phyloP scores from a whole-genome alignment of 2,113 vertebrate species.

The Psittacula cyanocephala region DNA sequence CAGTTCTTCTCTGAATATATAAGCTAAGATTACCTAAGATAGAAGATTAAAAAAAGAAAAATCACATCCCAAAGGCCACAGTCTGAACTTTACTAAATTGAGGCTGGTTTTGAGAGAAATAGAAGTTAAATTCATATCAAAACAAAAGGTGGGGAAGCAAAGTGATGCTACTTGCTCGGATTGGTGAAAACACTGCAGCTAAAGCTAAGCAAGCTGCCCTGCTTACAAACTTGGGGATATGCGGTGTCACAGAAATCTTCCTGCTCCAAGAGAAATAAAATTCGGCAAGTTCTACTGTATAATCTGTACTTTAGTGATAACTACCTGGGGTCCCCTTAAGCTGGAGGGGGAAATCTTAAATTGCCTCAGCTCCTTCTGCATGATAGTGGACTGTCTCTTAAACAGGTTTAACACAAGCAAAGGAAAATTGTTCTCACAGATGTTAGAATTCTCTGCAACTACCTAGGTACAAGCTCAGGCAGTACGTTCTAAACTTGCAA shows the following conservation, averaged over 20 bases:
- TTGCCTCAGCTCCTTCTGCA: neutral
- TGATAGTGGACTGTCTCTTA: neutral
- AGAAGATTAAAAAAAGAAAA: neutral
- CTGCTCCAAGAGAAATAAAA: neutral
- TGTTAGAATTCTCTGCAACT: neutral
- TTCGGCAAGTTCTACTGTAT: neutral
- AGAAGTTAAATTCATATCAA: neutral
- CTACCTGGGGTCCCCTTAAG: neutral
- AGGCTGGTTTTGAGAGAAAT: neutral
- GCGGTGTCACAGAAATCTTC: neutral
- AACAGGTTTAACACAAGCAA: neutral
- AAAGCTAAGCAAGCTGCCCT: neutral
- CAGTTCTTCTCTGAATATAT: neutral
- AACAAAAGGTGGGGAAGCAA: neutral
- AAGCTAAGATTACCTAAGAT: neutral
- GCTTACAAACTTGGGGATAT: neutral
- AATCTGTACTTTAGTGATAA: neutral
- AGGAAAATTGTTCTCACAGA: neutral
- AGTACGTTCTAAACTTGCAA: neutral
- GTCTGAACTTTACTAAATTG: neutral
- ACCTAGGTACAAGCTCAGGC: neutral
- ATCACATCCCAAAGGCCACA: neutral
- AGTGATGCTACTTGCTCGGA: neutral
- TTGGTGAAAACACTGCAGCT: neutral
- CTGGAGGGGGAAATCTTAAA: neutral